Conservation (phyloP, 2,888 invertebrate species). For the Lobophora halterata region DNA sequence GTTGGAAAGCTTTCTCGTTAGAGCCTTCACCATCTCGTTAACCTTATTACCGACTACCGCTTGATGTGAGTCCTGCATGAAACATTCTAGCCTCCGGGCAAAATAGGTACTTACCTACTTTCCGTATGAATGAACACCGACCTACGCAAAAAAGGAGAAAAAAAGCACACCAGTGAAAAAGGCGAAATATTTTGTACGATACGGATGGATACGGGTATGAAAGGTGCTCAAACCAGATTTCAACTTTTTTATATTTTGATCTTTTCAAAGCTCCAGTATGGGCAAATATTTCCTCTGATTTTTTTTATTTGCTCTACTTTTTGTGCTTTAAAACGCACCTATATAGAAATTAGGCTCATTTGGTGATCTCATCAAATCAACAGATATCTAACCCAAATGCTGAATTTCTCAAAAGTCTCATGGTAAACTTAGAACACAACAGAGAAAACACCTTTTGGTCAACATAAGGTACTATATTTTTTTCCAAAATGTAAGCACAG, state of each 20-base stretch:
- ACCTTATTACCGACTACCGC: constrained; percentile 57
- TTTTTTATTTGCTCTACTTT: constrained; percentile 1
- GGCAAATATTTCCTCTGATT: neutral
- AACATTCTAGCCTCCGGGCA: constrained; percentile 28
- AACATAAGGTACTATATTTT: no score
- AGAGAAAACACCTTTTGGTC: no score
- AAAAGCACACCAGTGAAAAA: constrained; percentile 19
- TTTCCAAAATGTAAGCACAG: no score
- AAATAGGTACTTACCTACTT: constrained; percentile 34
- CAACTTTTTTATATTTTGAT: constrained; percentile 4
- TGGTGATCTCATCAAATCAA: no score
- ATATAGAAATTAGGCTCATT: no score
- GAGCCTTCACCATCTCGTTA: constrained; percentile 63
- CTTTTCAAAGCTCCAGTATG: no score
- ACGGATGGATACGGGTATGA: constrained; percentile 5
- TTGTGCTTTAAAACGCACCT: neutral
- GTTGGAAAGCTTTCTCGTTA: constrained; percentile 56
- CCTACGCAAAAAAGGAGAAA: constrained; percentile 37
- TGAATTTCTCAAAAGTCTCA: no score
- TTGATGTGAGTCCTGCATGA: constrained; percentile 47
- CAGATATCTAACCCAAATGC: no score
- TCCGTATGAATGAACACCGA: constrained; percentile 36
- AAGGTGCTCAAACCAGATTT: constrained; percentile 20
- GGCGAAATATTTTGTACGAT: constrained; percentile 13
- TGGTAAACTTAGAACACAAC: no score